phyloP scores from a whole-genome alignment of 2,888 invertebrate species.

The Apoderus coryli region DNA sequence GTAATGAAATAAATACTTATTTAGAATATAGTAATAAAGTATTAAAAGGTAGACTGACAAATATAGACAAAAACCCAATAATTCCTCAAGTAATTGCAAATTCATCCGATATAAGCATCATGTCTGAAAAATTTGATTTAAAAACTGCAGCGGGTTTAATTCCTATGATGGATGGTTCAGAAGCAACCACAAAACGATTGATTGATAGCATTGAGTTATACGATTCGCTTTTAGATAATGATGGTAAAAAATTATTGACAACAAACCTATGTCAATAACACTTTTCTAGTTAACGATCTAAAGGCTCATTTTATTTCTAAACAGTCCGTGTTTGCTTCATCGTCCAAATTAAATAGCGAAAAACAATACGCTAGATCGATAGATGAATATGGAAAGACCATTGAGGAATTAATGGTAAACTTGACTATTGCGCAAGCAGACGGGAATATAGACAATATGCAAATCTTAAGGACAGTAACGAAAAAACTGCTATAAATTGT shows the following conservation, averaged over 20 bases:
- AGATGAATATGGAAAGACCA: no score
- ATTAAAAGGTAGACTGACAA: slow-evolving; percentile 2
- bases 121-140: slow-evolving; percentile 4
- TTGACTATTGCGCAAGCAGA: no score
- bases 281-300: no score
- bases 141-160: slow-evolving; percentile 6
- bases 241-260: slow-evolving; percentile 5
- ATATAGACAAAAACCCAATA: not conserved
- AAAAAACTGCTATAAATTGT: no score
- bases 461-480: no score
- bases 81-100: slow-evolving; percentile 2
- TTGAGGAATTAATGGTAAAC: no score
- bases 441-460: no score
- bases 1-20: no score
- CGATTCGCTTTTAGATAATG: slow-evolving; percentile 5
- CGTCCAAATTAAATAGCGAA: slow-evolving; percentile 2
- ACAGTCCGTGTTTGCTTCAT: not conserved
- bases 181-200: slow-evolving; percentile 1
- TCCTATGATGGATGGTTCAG: slow-evolving; percentile 4
- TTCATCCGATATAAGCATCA: not conserved
- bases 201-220: slow-evolving; percentile 5
- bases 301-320: slow-evolving; percentile 2
- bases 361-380: no score
- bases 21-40: slow-evolving; percentile 1
- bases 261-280: no score